Evolutionary conservation across 2,888 invertebrate genomes (phyloP), one percentile per base, ranked within the genome.

Genomic region (Leptopilina syphax): DNA sequence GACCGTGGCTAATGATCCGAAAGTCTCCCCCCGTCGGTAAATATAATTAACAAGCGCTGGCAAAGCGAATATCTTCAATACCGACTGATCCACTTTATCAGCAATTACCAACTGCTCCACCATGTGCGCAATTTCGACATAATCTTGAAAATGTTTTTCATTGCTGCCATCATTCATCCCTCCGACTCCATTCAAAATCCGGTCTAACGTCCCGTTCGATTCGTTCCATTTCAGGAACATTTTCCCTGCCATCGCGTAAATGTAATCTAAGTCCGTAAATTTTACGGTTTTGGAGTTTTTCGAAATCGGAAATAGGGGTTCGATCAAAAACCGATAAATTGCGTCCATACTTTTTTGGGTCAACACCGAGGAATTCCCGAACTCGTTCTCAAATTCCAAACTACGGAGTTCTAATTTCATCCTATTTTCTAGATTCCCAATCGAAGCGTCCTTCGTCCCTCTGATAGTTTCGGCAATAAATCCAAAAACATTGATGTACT

Each of bases 391-490:
- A n/a, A 60, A 60, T 60, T 3, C n/a, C n/a, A 60, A 6, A 6
- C 18, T 0, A 13, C 1, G 1, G 1, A 60, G 6, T n/a, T n/a
- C 3, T 4, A 2, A 0, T 3, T 18, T 60, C 12, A 60, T 7
- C 0, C 4, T n/a, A 1, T 1, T 1, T 7, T 1, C 4, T 1
- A 60, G 1, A 18, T 13, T 13, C 0, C 0, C n/a, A 7, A 60
- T 5, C 0, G 60, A 18, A 18, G n/a, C 60, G 18, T 18, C 8
- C 6, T n/a, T 13, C 4, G 7, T 6, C 4, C 5, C 4, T 60
- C n/a, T n/a, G 6, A 60, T n/a, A 0, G 8, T n/a, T n/a, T 60
- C 57, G 3, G 18, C 60, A 3, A 60, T 60, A n/a, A 60, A 60
- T n/a, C 60, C 60, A 8, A 7, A 60, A 60, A 60, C n/a, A 18